A percentile compares a stretch with the other conserved stretches of the same genome.
Conservation (phyloP, 2,888 invertebrate genomes). For the Criorhina ranunculi region DNA sequence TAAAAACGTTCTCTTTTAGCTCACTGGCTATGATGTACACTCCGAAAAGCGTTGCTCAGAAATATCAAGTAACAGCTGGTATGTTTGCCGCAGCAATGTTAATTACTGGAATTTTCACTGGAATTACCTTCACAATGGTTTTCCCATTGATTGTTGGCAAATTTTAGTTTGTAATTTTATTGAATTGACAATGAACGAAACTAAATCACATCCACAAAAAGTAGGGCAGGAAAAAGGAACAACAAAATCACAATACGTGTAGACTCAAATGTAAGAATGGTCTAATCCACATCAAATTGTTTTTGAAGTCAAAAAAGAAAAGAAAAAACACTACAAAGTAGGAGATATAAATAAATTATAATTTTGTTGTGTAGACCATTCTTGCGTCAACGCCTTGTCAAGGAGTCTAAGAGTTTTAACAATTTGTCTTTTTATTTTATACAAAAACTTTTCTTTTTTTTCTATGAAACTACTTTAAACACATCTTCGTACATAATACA, state of each 20-base stretch:
- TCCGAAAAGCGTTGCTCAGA: conserved; percentile 89
- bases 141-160: conserved; percentile 87
- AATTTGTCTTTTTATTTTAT: conserved; percentile 18
- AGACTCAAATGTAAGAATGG: conserved; percentile 27
- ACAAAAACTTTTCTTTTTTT: conserved; percentile 49
- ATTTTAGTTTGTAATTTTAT: conserved; percentile 67
- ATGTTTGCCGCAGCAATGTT: conserved; percentile 98
- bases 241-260: conserved; percentile 24
- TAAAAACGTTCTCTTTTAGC: too few relatives aligned
- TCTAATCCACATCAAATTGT: conserved; percentile 13
- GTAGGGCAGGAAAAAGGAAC: conserved; percentile 14
- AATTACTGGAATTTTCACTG: conserved; percentile 94
- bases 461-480: conserved; percentile 46
- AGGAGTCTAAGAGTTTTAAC: conserved; percentile 6
- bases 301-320: conserved; percentile 6
- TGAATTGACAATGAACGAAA: neutral
- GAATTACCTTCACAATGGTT: conserved; percentile 91
- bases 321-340: neutral
- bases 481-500: conserved; percentile 41
- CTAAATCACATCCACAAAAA: neutral
- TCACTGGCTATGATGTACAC: conserved; percentile 85
- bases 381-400: neutral
- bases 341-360: too few relatives aligned
- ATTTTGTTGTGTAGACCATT: conserved; percentile 1
- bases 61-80: conserved; percentile 94